phyloP scores from a whole-genome alignment of 2,113 vertebrate species.

The Elgaria multicarinata region DNA sequence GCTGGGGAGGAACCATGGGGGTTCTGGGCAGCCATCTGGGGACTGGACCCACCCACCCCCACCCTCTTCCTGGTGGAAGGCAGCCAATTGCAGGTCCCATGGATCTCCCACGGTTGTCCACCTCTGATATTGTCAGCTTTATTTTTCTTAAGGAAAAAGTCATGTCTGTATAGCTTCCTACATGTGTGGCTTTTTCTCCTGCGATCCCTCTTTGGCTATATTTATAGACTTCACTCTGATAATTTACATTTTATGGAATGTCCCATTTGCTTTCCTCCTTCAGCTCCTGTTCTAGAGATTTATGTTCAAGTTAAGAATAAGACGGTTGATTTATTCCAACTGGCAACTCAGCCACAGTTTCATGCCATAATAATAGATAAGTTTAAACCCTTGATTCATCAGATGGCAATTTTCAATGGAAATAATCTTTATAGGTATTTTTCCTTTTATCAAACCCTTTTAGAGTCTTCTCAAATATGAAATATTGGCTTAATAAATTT shows the following conservation, averaged over 20 bases:
- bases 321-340: slow-evolving; percentile 4
- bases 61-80: no score
- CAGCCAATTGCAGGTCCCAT: no score
- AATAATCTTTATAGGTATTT: neutral
- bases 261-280: neutral
- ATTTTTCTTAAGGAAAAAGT: neutral
- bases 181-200: neutral
- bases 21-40: no score
- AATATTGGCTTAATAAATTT: neutral
- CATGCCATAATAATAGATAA: neutral
- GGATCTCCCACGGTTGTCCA: no score
- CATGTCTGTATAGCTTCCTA: neutral
- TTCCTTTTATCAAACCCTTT: neutral
- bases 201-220: no score
- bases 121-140: neutral
- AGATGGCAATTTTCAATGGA: neutral
- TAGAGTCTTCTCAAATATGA: neutral
- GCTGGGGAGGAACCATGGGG: no score
- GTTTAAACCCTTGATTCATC: neutral
- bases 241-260: neutral
- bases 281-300: neutral
- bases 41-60: no score
- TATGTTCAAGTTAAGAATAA: neutral
- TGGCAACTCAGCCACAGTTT: neutral
- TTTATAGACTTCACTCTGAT: neutral